Conservation (phyloP, 2,797 vertebrate genomes). For the Clamator glandarius region DNA sequence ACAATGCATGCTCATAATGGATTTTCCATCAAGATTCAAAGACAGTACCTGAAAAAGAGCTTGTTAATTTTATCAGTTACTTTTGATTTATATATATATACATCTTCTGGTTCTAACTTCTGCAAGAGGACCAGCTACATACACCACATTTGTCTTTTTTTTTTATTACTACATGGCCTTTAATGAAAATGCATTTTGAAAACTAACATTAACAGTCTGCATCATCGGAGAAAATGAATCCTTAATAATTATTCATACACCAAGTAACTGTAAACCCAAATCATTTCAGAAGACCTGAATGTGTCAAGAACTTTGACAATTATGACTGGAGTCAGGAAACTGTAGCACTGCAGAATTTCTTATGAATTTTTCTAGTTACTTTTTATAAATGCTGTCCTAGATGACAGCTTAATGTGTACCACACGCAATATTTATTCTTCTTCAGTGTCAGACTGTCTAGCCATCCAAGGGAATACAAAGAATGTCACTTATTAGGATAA, state of each 20-base stretch:
- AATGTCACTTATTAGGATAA: conserved; percentile 99
- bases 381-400: conserved; percentile 88
- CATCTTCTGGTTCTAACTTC: conserved; percentile 11
- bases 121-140: conserved; percentile 16
- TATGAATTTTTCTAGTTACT: conserved; percentile 96
- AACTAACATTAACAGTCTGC: conserved; percentile 66
- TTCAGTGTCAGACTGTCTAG: conserved; percentile 99
- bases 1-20: not conserved
- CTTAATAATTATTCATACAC: conserved; percentile 78
- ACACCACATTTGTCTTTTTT: not conserved
- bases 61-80: not conserved
- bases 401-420: conserved; percentile 99
- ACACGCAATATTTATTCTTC: conserved; percentile 99
- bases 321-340: conserved; percentile 97
- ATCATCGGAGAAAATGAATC: conserved; percentile 71
- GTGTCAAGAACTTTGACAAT: conserved; percentile 98
- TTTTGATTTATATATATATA: conserved; percentile 34
- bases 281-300: conserved; percentile 82
- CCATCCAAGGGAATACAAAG: conserved; percentile 98
- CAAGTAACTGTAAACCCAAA: conserved; percentile 78
- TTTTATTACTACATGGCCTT: conserved; percentile 20
- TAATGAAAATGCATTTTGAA: conserved; percentile 65
- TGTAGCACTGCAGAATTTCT: conserved; percentile 90
- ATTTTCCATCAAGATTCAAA: conserved; percentile 51
- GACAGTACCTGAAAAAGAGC: conserved; percentile 29